A percentile compares a stretch with the other conserved stretches of the same genome.
Evolutionary conservation across 2,797 vertebrate genomes (phyloP).

Genomic region (Darevskia nairensis): DNA sequence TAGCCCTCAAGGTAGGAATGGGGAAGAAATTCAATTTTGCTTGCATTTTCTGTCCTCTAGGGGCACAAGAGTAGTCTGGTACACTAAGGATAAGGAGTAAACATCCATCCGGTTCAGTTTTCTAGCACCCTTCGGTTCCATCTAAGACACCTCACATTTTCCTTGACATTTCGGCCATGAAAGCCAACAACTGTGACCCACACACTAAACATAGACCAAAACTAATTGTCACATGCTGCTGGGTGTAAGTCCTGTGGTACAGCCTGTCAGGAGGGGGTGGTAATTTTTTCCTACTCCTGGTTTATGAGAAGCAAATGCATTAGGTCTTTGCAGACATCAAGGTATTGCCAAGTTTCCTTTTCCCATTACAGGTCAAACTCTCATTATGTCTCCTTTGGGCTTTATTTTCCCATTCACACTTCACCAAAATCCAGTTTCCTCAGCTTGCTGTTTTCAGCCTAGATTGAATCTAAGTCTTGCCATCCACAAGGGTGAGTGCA

Average conservation of each 20-base stretch:
- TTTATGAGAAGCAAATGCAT: constrained; percentile 12
- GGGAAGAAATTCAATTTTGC: too few relatives aligned
- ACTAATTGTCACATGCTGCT: constrained; percentile 66
- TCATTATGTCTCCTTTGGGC: too few relatives aligned
- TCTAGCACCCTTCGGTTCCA: background rate
- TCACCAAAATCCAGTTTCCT: too few relatives aligned
- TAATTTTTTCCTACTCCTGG: constrained; percentile 41
- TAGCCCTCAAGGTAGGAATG: too few relatives aligned
- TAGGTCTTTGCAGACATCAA: constrained; percentile 22
- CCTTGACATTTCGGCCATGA: background rate
- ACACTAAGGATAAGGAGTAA: background rate
- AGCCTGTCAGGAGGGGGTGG: constrained; percentile 51
- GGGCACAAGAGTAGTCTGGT: background rate
- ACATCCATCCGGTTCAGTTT: background rate
- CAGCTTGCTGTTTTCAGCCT: too few relatives aligned
- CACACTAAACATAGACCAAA: constrained; percentile 63
- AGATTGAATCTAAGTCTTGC: too few relatives aligned
- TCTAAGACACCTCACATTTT: background rate
- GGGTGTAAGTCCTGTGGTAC: constrained; percentile 62
- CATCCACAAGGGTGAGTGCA: too few relatives aligned
- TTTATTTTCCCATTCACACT: too few relatives aligned
- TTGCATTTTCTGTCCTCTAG: background rate
- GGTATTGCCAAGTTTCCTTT: background rate
- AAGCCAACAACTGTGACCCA: background rate
- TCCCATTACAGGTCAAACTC: too few relatives aligned